Evolutionary conservation across 2,888 invertebrate genomes (phyloP), one percentile per base, ranked within the genome.

Genomic region (Ypsolopha sequella): DNA sequence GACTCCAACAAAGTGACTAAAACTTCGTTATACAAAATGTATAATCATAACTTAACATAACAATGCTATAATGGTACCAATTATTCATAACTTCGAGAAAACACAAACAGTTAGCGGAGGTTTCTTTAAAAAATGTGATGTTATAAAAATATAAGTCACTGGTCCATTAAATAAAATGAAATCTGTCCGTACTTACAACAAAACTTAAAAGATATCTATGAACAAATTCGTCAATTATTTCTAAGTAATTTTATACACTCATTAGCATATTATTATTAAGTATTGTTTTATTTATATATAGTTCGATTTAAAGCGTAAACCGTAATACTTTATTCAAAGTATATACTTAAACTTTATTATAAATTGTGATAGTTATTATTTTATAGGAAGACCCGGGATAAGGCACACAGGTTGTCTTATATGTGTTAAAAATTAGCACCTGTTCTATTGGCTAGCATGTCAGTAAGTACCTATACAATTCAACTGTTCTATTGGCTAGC

Each of bases 261-360:
- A 34, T 35, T 41, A 24, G 24, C 24, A 41, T n/a, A 6, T 34
- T 10, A 33, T 33, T 10, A 34, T 41, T 10, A 47, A 36, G 55
- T 60, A 58, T 55, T 60, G 62, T 68, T 67, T 73, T 69, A 71
- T 72, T 10, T 33, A 41, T n/a, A 6, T 66, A 73, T 66, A 63
- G 67, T 76, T 69, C 66, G 70, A 76, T 78, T 82, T 82, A 84
- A 84, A 82, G 82, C 82, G 74, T 80, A 73, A 78, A 80, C 80
- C 80, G 73, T 84, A 80, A 84, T 84, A 84, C 80, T 80, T 47
- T 14, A 13, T 79, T 71, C 60, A 61, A 60, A 50, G 41, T 50
- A 50, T 33, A 41, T 58, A 56, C 59, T 60, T 56, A 55, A 52
- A 53, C 53, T 53, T 57, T 53, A 63, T 60, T 60, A 59, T 60